phyloP scores from a whole-genome alignment of 2,113 vertebrate genomes.

The Caranx ignobilis region DNA sequence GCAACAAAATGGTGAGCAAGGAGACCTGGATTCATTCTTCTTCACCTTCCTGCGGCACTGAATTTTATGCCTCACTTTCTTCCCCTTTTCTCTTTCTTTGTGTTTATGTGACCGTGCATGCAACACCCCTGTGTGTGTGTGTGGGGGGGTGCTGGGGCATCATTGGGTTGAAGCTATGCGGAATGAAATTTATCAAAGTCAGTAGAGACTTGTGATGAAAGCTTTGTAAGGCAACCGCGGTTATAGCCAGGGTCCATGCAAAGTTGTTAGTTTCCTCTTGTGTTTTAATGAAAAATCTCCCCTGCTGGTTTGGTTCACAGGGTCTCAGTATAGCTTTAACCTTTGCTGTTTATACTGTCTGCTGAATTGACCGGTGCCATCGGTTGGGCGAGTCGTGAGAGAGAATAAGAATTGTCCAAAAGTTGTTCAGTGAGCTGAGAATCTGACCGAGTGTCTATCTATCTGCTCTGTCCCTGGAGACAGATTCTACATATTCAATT shows the following conservation, averaged over 20 bases:
- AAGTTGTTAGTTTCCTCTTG: conserved; percentile 49
- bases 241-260: conserved; percentile 47
- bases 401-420: conserved; percentile 52
- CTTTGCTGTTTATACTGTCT: conserved; percentile 53
- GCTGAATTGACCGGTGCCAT: conserved; percentile 38
- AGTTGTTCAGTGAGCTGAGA: conserved; percentile 63
- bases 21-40: conserved; percentile 34
- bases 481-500: conserved; percentile 68
- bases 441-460: conserved; percentile 41
- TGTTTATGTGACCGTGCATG: conserved; percentile 16
- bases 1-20: conserved; percentile 28
- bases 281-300: conserved; percentile 68
- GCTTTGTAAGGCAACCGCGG: conserved; percentile 51
- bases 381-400: neutral
- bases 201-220: conserved; percentile 62
- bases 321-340: conserved; percentile 55
- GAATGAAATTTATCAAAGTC: conserved; percentile 63
- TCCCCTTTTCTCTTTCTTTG: conserved; percentile 4
- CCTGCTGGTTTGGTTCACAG: conserved; percentile 60
- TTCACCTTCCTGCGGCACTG: conserved; percentile 16
- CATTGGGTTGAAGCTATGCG: conserved; percentile 36
- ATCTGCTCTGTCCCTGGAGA: conserved; percentile 46
- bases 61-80: conserved; percentile 36
- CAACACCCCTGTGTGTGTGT: neutral
- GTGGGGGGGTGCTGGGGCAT: conserved; percentile 22